These are phyloP conservation scores for Pachycephala philippinensis DNA, from an alignment of 2,113 vertebrate genomes.

Conservation along the genomic window DNA sequence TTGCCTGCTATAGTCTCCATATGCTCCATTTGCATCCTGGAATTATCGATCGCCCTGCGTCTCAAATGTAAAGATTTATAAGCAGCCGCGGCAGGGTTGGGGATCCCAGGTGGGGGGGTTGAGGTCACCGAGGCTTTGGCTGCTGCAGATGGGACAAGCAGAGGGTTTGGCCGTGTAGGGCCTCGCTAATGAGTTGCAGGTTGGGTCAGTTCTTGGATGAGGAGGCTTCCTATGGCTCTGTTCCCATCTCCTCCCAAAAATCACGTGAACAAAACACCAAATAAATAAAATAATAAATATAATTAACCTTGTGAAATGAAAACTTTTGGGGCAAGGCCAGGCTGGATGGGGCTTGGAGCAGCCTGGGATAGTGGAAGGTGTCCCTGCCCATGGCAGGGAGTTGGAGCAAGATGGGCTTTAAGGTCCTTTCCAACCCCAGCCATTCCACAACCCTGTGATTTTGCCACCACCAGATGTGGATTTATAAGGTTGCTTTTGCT, in stretches of 20 bases:
- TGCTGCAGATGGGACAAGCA: conserved; percentile 37
- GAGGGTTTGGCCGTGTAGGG: neutral
- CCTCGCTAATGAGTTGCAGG: conserved; percentile 19
- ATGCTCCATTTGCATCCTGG: conserved; percentile 11
- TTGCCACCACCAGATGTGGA: neutral
- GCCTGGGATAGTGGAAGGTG: neutral
- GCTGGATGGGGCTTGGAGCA: neutral
- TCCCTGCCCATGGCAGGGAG: neutral
- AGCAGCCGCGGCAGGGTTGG: neutral
- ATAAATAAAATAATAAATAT: neutral
- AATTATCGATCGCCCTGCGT: neutral
- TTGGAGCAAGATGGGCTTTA: neutral
- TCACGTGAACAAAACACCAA: neutral
- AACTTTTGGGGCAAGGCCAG: neutral
- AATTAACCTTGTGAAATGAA: neutral
- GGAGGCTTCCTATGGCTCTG: neutral
- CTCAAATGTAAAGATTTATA: conserved; percentile 10
- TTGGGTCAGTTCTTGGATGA: neutral
- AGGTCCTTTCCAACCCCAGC: neutral
- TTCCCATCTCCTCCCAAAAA: conserved; percentile 56
- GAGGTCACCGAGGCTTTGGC: neutral
- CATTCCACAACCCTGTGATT: neutral
- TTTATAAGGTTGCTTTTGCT: neutral
- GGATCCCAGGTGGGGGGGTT: conserved; percentile 26
- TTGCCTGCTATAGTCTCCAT: neutral